Evolutionary conservation across 2,888 invertebrate species (phyloP).

Genomic region (Lasius platythorax): DNA sequence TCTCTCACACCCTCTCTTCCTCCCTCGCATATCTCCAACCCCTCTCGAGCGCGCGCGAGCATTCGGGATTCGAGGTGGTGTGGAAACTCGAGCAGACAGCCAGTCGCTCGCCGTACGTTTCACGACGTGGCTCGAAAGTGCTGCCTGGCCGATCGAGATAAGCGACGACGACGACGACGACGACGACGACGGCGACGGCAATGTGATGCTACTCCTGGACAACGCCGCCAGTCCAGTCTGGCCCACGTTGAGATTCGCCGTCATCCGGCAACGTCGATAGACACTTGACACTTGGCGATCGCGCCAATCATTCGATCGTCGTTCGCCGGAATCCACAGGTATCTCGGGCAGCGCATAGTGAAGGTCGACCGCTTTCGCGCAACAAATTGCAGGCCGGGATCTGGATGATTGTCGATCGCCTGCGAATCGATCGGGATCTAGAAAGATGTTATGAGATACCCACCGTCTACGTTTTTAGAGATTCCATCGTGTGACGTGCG

Average conservation of each 20-base stretch:
- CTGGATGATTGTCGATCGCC: not conserved
- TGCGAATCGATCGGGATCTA: conserved; percentile 22
- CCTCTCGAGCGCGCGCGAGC: conserved; percentile 73
- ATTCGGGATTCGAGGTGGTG: conserved; percentile 78
- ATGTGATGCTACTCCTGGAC: conserved; percentile 50
- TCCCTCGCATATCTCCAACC: conserved; percentile 60
- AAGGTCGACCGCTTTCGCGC: conserved; percentile 21
- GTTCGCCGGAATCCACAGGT: conserved; percentile 73
- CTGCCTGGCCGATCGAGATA: conserved; percentile 63
- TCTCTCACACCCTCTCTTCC: conserved; percentile 56
- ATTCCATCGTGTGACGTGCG: conserved; percentile 9
- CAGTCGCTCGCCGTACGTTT: conserved; percentile 85
- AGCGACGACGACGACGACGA: conserved; percentile 54
- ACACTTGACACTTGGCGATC: conserved; percentile 1
- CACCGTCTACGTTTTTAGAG: not conserved
- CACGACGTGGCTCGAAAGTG: conserved; percentile 81
- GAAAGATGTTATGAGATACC: not conserved
- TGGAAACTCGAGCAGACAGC: conserved; percentile 81
- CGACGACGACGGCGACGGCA: conserved; percentile 33
- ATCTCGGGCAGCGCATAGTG: conserved; percentile 52
- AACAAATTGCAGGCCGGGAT: not conserved
- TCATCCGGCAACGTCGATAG: conserved; percentile 33
- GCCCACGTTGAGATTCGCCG: conserved; percentile 21
- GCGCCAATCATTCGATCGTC: conserved; percentile 33
- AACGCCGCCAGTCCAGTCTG: conserved; percentile 46